Conservation (phyloP, 1,140 invertebrate genomes). For the Drosophila nannoptera region DNA sequence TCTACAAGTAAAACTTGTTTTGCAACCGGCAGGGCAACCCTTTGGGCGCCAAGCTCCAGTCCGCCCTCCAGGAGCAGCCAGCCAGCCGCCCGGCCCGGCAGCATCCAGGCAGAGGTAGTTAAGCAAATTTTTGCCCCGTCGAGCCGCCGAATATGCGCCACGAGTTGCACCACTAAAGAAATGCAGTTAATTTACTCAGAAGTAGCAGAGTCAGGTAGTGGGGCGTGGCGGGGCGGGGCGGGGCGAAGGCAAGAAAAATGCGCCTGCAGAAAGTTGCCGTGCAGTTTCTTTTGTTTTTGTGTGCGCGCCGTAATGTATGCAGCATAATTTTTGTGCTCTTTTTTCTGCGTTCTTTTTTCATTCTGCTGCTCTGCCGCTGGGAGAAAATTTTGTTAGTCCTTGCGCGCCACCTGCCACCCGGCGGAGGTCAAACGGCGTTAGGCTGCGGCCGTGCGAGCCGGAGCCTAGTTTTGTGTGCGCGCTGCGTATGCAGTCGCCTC, state of each 20-base stretch:
- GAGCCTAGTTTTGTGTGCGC: slow-evolving; percentile 41
- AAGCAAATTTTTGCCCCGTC: slow-evolving; percentile 40
- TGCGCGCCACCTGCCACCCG: slow-evolving; percentile 19
- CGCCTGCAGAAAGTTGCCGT: slow-evolving; percentile 69
- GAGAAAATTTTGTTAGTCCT: slow-evolving; percentile 68
- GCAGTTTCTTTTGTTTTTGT: slow-evolving; percentile 77
- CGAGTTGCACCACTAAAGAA: slow-evolving; percentile 66
- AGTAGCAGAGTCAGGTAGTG: slow-evolving; percentile 50
- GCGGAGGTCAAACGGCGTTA: slow-evolving; percentile 32
- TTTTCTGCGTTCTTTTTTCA: too few species aligned
- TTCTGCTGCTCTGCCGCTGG: too few species aligned
- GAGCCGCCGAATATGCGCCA: slow-evolving; percentile 70
- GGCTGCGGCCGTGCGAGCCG: slow-evolving; percentile 26
- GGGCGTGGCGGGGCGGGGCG: slow-evolving; percentile 9
- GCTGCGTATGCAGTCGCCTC: slow-evolving; percentile 61
- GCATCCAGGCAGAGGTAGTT: slow-evolving; percentile 12
- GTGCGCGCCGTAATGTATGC: slow-evolving; percentile 74
- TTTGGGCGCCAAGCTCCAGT: slow-evolving; percentile 15
- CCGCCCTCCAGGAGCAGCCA: slow-evolving; percentile 2
- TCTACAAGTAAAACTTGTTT: slow-evolving; percentile 78
- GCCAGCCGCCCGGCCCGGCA: background rate
- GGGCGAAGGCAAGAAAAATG: slow-evolving; percentile 53
- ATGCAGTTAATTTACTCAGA: slow-evolving; percentile 78
- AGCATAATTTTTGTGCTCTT: slow-evolving; percentile 63
- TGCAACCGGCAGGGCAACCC: slow-evolving; percentile 61